Conservation (phyloP, 2,888 invertebrate species). For the Clistopyga incitator region DNA sequence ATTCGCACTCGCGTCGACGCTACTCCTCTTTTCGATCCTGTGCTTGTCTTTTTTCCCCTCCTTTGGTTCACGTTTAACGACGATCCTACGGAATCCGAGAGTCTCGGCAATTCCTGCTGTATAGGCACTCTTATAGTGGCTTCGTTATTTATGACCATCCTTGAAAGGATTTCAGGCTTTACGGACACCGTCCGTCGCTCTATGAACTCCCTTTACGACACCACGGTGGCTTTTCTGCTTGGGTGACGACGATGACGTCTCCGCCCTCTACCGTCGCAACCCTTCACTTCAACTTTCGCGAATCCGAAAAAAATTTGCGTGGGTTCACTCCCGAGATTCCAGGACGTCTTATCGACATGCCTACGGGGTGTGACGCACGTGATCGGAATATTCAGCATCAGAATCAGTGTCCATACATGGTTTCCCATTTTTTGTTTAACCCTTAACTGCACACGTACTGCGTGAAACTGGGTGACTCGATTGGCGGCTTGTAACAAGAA, state of each 20-base stretch:
- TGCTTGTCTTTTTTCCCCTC: neutral
- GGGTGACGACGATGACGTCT: neutral
- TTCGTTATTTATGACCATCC: constrained; percentile 16
- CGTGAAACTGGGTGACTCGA: neutral
- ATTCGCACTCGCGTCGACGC: constrained; percentile 4
- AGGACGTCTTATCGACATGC: constrained; percentile 1
- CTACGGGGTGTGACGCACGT: constrained; percentile 7
- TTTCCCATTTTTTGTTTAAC: constrained; percentile 2
- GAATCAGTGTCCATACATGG: neutral
- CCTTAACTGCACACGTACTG: neutral
- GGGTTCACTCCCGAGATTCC: constrained; percentile 4
- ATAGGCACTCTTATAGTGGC: neutral
- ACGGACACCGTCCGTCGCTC: neutral
- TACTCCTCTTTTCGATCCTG: neutral
- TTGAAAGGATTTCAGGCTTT: constrained; percentile 32
- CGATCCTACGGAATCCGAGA: neutral
- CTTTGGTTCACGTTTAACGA: neutral
- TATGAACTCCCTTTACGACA: constrained; percentile 32
- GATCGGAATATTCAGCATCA: neutral
- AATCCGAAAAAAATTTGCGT: neutral
- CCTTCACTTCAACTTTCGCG: neutral
- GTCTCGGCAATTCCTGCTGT: neutral
- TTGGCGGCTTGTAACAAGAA: neutral
- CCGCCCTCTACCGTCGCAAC: neutral
- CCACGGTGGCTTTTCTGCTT: constrained; percentile 11